phyloP scores from a whole-genome alignment of 92 coral and sea anemone genomes.

The Phenganax marumi region DNA sequence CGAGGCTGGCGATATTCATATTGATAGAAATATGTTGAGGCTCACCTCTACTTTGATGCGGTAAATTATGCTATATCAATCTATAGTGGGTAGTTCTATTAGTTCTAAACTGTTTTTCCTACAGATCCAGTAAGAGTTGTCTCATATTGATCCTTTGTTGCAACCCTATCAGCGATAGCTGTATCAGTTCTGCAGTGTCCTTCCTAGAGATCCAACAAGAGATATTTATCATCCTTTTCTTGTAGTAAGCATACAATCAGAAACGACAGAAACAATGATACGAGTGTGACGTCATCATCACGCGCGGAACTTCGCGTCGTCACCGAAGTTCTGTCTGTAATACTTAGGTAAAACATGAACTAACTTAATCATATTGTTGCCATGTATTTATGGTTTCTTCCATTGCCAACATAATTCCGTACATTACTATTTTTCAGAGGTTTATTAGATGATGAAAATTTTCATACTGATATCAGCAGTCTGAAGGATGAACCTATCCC shows the following conservation, averaged over 20 bases:
- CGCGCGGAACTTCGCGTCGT: conserved; percentile 68
- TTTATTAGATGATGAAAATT: conserved; percentile 78
- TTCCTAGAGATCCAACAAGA: too few relatives aligned
- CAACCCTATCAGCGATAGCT: too few relatives aligned
- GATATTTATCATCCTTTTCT: not conserved
- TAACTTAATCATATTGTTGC: not conserved
- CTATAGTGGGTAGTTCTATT: not conserved
- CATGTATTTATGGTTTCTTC: not conserved
- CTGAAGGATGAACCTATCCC: conserved; percentile 87
- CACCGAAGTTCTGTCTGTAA: conserved; percentile 78
- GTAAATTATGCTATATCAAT: conserved; percentile 2
- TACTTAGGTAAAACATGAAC: conserved; percentile 68
- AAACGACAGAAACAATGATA: conserved; percentile 46
- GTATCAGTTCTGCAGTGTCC: too few relatives aligned
- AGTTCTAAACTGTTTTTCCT: too few relatives aligned
- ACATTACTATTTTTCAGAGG: conserved; percentile 62
- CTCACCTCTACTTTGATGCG: conserved; percentile 38
- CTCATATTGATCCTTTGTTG: not conserved
- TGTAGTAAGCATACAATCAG: conserved; percentile 32
- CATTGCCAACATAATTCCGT: not conserved
- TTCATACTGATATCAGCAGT: conserved; percentile 70
- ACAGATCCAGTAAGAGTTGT: not conserved
- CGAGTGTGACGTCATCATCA: conserved; percentile 74
- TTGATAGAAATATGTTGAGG: conserved; percentile 3
- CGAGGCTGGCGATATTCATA: conserved; percentile 71